Evolutionary conservation across 2,888 invertebrate genomes (phyloP), one percentile per base, ranked within the genome.

Genomic region (Eledone cirrhosa): DNA sequence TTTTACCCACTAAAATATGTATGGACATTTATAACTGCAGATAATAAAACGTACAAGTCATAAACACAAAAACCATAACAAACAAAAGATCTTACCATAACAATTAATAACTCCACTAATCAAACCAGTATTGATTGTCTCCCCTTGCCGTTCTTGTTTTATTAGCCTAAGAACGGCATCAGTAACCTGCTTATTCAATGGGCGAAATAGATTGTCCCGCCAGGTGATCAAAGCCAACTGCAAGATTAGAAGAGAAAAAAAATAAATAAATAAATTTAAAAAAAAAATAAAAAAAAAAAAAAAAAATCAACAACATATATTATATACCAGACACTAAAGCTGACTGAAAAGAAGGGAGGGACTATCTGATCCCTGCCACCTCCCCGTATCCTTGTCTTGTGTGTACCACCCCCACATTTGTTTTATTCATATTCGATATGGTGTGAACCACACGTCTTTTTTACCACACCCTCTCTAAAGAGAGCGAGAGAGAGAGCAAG

Each of bases 81-180:
- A 48, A 24, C 59, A 74, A 24, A 19, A 19, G n/a, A 27, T 80
- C 85, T 87, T 88, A 93, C 93, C 93, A 90, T 99, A 99, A 92
- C 98, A 99, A 91, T 97, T 97, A 89, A 99, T 98, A 22, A 99
- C 99, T 83, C 98, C 98, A 83, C 97, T 97, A 65, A 99, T 97
- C 75, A 99, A 93, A 79, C 97, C 93, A 0, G 98, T 98, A 90
- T 98, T 98, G 85, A 99, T 99, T 3, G 96, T 95, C 92, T 99
- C 98, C 0, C 99, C 99, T 88, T 97, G 96, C 80, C 99, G 93
- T 90, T 99, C 99, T 80, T 96, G 93, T 92, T 98, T 98, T 85
- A 99, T 99, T 81, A 99, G 93, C 89, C 98, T 97, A 72, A 99
- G 93, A 48, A 99, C 98, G 3, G 99, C 98, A 91, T 96, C 97